Evolutionary conservation across 2,113 vertebrate genomes (phyloP).

Genomic region (Redunca redunca): DNA sequence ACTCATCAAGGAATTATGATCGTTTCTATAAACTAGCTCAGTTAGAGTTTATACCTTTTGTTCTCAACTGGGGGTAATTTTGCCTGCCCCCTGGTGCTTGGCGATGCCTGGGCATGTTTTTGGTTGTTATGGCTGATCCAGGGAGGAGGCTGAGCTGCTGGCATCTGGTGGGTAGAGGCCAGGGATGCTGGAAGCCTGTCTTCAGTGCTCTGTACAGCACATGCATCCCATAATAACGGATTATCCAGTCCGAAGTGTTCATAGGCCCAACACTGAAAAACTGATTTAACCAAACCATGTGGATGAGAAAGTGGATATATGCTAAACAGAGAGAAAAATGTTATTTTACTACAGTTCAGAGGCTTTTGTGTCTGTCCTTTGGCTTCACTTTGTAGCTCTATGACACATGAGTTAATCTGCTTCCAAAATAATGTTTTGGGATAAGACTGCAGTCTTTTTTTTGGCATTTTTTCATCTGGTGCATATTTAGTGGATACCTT

Average conservation of each 20-base stretch:
- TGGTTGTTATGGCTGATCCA: not conserved
- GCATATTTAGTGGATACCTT: not conserved
- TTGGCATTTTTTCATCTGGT: not conserved
- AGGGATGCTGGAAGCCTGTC: not conserved
- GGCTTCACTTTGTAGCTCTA: not conserved
- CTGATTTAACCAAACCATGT: not conserved
- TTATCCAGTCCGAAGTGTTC: not conserved
- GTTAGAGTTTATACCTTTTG: not conserved
- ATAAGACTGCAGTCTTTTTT: not conserved
- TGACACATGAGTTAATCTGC: not conserved
- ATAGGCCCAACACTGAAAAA: not conserved
- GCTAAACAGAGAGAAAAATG: not conserved
- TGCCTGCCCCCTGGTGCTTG: not conserved
- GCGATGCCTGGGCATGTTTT: not conserved
- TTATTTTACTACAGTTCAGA: not conserved
- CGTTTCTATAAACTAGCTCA: not conserved
- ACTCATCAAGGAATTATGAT: not conserved
- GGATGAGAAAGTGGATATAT: not conserved
- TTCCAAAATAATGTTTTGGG: not conserved
- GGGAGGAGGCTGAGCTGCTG: not conserved
- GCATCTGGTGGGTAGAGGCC: not conserved
- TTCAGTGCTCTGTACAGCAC: fast-evolving
- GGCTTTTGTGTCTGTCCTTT: not conserved
- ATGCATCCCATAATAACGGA: not conserved
- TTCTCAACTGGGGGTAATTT: not conserved